A percentile compares a stretch with the other conserved stretches of the same genome.
Evolutionary conservation across 2,888 invertebrate genomes (phyloP).

Genomic region (Campoplex nolae): DNA sequence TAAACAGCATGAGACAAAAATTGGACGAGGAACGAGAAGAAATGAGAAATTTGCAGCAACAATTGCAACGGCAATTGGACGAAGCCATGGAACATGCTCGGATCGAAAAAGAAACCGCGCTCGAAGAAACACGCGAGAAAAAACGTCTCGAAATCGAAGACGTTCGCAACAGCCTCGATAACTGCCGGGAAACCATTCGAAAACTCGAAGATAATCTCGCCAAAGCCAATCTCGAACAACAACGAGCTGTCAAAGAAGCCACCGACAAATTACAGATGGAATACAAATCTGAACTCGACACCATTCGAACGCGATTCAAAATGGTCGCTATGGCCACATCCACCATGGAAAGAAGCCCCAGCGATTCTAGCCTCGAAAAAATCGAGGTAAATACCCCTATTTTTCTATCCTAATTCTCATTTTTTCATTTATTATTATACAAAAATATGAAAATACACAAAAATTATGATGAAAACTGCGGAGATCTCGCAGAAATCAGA

Average conservation of each 20-base stretch:
- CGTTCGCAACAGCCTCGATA: slow-evolving; percentile 73
- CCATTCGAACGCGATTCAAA: slow-evolving; percentile 86
- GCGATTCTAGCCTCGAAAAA: slow-evolving; percentile 92
- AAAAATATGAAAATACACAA: too few relatives aligned
- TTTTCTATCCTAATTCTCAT: not conserved
- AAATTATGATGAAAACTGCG: too few relatives aligned
- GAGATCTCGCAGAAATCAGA: too few relatives aligned
- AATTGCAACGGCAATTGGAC: slow-evolving; percentile 74
- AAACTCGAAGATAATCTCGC: slow-evolving; percentile 76
- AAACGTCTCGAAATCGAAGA: slow-evolving; percentile 73
- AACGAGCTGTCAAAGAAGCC: slow-evolving; percentile 88
- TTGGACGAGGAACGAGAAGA: slow-evolving; percentile 77
- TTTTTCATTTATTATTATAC: not conserved
- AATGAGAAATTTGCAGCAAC: slow-evolving; percentile 73
- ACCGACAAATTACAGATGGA: slow-evolving; percentile 90
- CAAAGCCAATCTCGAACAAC: slow-evolving; percentile 84
- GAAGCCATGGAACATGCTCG: slow-evolving; percentile 76
- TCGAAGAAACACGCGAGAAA: slow-evolving; percentile 77
- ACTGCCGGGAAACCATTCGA: slow-evolving; percentile 76
- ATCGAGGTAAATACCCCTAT: slow-evolving; percentile 85
- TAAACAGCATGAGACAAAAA: slow-evolving; percentile 77
- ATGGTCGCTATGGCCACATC: slow-evolving; percentile 88
- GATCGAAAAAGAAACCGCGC: slow-evolving; percentile 75
- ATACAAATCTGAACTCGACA: slow-evolving; percentile 92
- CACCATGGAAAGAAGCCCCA: slow-evolving; percentile 91